These are phyloP conservation scores for Tautogolabrus adspersus DNA, from an alignment of 2,113 vertebrate genomes.

Conservation along the genomic window DNA sequence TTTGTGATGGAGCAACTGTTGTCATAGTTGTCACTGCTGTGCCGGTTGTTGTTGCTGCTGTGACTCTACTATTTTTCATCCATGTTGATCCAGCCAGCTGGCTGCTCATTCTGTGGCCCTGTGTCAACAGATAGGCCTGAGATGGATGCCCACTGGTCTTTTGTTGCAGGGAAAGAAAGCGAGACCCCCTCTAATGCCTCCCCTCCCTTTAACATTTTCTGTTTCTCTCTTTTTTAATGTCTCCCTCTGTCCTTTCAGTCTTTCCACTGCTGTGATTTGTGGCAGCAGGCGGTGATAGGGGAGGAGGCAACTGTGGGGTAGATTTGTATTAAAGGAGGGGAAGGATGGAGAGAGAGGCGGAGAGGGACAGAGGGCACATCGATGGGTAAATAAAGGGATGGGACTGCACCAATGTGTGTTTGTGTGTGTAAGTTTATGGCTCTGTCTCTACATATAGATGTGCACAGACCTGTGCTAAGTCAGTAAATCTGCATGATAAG, in stretches of 20 bases:
- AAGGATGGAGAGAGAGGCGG: slow-evolving; percentile 38
- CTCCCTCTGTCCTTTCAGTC: slow-evolving; percentile 46
- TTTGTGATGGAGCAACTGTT: slow-evolving; percentile 36
- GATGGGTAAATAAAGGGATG: slow-evolving; percentile 64
- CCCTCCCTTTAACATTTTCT: slow-evolving; percentile 46
- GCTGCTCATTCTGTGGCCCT: slow-evolving; percentile 58
- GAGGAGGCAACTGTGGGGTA: slow-evolving; percentile 51
- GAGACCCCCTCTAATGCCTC: slow-evolving; percentile 32
- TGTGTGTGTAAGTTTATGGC: background rate
- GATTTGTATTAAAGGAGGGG: slow-evolving; percentile 42
- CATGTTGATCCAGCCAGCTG: slow-evolving; percentile 65
- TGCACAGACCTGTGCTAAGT: slow-evolving; percentile 18
- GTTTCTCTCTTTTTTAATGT: slow-evolving; percentile 24
- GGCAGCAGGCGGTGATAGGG: slow-evolving; percentile 55
- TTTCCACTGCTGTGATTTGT: slow-evolving; percentile 68
- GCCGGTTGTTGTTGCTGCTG: slow-evolving; percentile 23
- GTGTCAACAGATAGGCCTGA: slow-evolving; percentile 73
- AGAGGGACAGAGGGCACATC: slow-evolving; percentile 40
- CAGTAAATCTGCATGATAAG: slow-evolving; percentile 39
- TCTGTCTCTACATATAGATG: background rate
- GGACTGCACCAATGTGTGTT: slow-evolving; percentile 28
- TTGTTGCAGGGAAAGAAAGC: slow-evolving; percentile 51
- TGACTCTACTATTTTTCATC: slow-evolving; percentile 55
- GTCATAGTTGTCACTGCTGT: slow-evolving; percentile 38
- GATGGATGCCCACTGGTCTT: slow-evolving; percentile 73